Evolutionary conservation across 2,888 invertebrate species (phyloP).

Genomic region (Electrophaes corylata): DNA sequence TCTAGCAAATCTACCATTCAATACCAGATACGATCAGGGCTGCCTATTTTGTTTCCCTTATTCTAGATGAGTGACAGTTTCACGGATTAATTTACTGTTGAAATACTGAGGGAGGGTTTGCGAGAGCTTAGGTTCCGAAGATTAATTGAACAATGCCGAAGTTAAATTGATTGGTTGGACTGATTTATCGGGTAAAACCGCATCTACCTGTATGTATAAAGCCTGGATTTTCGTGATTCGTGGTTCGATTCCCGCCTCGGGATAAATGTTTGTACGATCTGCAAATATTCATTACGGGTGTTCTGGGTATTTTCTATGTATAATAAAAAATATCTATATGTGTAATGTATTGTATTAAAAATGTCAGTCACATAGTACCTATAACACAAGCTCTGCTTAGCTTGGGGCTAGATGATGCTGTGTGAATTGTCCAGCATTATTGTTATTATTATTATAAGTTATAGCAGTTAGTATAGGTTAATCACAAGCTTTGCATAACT

Average conservation of each 20-base stretch:
- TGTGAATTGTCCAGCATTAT: no score
- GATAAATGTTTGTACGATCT: background rate
- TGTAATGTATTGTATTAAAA: no score
- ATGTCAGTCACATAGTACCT: no score
- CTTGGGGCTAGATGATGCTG: no score
- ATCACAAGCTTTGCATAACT: no score
- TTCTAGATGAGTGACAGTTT: constrained; percentile 36
- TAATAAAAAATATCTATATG: no score
- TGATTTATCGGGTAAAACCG: constrained; percentile 23
- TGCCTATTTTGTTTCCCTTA: constrained; percentile 46
- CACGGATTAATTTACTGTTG: constrained; percentile 34
- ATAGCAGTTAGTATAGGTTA: no score
- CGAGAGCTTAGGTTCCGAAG: constrained; percentile 26
- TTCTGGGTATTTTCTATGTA: no score
- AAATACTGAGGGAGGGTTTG: constrained; percentile 22
- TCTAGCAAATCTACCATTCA: constrained; percentile 38
- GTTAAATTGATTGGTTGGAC: constrained; percentile 38
- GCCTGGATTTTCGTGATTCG: no score
- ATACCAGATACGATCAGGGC: constrained; percentile 42
- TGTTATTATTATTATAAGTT: no score
- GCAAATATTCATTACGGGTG: background rate
- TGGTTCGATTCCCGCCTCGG: no score
- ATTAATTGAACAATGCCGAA: constrained; percentile 36
- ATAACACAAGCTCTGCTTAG: no score
- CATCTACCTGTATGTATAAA: constrained; percentile 5